Conservation (phyloP, 2,113 vertebrate genomes). For the Platysteira castanea region DNA sequence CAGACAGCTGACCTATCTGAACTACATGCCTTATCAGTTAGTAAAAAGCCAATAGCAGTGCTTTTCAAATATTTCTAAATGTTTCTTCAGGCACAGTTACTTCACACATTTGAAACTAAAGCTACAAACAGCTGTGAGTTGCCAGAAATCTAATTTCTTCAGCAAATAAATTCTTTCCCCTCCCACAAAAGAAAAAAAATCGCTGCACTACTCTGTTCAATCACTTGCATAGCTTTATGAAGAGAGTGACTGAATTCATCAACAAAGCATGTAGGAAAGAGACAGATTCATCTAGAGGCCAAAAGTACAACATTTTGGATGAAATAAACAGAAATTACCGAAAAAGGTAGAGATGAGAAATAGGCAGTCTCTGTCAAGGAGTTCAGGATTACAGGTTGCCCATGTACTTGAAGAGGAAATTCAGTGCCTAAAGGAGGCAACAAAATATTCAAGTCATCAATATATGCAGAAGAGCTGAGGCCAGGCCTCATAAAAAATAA, state of each 20-base stretch:
- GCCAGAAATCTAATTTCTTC: constrained; percentile 36
- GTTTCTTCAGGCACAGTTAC: constrained; percentile 35
- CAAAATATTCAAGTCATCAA: not conserved
- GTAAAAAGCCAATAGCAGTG: not conserved
- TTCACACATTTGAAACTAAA: constrained; percentile 49
- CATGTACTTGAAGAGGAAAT: not conserved
- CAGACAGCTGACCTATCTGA: not conserved
- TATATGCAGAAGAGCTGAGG: not conserved
- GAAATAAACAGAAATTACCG: not conserved
- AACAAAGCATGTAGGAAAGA: not conserved
- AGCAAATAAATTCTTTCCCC: constrained; percentile 1
- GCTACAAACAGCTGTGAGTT: constrained; percentile 29
- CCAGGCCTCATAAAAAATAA: not conserved
- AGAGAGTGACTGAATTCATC: not conserved
- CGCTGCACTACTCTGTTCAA: not conserved
- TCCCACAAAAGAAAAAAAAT: not conserved
- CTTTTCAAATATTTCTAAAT: constrained; percentile 24
- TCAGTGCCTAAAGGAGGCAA: not conserved
- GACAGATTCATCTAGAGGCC: not conserved
- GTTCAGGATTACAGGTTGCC: not conserved
- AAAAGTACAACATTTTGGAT: not conserved
- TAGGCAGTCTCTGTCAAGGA: not conserved
- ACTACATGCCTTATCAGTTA: not conserved
- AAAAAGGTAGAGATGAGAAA: not conserved
- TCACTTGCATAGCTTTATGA: not conserved